These are phyloP conservation scores for Caenorhabditis parvicauda DNA, from an alignment of 2,888 invertebrate genomes.

Conservation along the genomic window DNA sequence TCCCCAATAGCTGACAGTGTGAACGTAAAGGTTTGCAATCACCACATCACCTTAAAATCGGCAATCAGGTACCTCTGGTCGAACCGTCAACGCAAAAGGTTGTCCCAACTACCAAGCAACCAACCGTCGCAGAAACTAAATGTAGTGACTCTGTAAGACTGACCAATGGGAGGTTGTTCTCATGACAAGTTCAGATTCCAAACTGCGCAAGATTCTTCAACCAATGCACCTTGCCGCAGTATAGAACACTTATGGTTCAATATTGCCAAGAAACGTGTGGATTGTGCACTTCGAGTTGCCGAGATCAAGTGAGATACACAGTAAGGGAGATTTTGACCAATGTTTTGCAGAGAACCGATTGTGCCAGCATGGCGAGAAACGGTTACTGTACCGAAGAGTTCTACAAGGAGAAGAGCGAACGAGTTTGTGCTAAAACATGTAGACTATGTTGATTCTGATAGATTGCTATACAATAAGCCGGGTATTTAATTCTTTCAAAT, in stretches of 20 bases:
- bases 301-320: too few relatives aligned
- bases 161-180: too few relatives aligned
- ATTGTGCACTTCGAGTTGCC: slow-evolving; percentile 17
- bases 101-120: too few relatives aligned
- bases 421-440: slow-evolving; percentile 5
- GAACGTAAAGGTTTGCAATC: not conserved
- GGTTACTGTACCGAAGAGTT: not conserved
- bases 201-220: too few relatives aligned
- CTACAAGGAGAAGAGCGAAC: slow-evolving; percentile 4
- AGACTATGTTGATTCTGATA: slow-evolving; percentile 1
- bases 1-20: not conserved
- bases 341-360: not conserved
- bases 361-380: not conserved
- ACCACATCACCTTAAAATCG: too few relatives aligned
- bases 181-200: too few relatives aligned
- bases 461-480: not conserved
- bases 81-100: too few relatives aligned
- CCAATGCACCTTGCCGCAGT: slow-evolving; percentile 1
- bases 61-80: too few relatives aligned
- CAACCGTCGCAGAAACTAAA: too few relatives aligned
- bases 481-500: not conserved
- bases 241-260: slow-evolving; percentile 17
- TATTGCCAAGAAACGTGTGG: slow-evolving; percentile 27
- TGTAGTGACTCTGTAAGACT: too few relatives aligned
- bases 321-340: too few relatives aligned